These are phyloP conservation scores for Anser brachyrhynchus DNA, from an alignment of 2,113 vertebrate species.

Conservation along the genomic window DNA sequence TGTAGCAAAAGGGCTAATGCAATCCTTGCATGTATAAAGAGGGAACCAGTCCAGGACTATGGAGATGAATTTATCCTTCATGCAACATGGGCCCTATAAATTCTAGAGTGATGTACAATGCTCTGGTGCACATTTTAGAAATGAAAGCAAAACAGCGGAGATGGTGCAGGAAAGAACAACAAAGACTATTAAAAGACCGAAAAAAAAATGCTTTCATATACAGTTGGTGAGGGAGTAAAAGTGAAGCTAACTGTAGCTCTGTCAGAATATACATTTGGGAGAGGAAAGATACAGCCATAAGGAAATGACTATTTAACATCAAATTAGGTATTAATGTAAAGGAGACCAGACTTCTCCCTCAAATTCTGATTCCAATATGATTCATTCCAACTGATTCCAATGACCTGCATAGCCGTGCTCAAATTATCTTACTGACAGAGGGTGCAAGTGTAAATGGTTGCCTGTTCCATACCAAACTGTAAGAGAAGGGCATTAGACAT, in stretches of 20 bases:
- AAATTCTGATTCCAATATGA: background rate
- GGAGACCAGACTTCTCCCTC: background rate
- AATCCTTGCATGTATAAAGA: background rate
- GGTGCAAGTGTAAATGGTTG: background rate
- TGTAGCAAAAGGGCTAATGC: background rate
- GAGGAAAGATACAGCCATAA: background rate
- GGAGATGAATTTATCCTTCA: background rate
- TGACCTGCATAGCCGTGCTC: background rate
- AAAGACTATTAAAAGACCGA: background rate
- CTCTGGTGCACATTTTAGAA: background rate
- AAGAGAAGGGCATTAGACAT: background rate
- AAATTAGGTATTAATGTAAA: constrained; percentile 24
- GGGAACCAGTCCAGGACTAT: background rate
- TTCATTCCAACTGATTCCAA: background rate
- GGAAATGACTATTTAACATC: background rate
- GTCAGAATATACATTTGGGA: background rate
- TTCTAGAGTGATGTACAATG: background rate
- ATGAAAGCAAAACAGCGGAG: background rate
- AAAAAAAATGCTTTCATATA: background rate
- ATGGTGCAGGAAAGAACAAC: background rate
- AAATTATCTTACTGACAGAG: background rate
- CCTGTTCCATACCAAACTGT: background rate
- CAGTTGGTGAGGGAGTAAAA: background rate
- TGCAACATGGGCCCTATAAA: background rate
- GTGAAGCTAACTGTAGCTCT: background rate